Conservation (phyloP, 2,797 vertebrate species). For the Hapalemur alaotrensis region DNA sequence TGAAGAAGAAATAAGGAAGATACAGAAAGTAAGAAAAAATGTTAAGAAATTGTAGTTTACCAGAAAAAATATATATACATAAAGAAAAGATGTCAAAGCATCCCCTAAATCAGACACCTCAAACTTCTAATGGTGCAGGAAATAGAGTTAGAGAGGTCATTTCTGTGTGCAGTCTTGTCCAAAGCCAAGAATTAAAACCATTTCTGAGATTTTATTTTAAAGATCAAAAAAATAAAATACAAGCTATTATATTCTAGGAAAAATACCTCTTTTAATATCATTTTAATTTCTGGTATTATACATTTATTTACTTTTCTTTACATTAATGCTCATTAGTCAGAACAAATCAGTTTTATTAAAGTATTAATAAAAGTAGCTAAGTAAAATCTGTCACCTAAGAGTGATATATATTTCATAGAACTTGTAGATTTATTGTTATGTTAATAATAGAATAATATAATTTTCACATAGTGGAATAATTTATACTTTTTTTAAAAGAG, state of each 20-base stretch:
- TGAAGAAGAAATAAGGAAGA: not conserved
- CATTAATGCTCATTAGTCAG: not conserved
- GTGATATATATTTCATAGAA: not conserved
- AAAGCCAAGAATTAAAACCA: not conserved
- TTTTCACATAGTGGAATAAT: not conserved
- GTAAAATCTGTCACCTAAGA: not conserved
- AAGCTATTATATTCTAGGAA: not conserved
- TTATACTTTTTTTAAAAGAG: not conserved
- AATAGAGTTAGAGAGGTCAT: not conserved
- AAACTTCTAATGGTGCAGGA: not conserved
- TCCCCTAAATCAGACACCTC: not conserved
- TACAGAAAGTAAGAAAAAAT: not conserved
- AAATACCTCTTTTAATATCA: not conserved
- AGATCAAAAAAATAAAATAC: not conserved
- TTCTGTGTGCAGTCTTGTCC: not conserved
- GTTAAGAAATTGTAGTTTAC: not conserved
- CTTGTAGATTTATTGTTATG: not conserved
- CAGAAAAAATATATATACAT: not conserved
- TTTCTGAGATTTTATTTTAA: conserved; percentile 10
- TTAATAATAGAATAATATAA: not conserved
- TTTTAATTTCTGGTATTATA: not conserved
- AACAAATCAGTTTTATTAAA: not conserved
- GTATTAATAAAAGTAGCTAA: not conserved
- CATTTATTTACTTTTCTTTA: not conserved
- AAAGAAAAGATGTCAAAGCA: not conserved